phyloP scores from a whole-genome alignment of 2,113 vertebrate species.

The Centropristis striata region DNA sequence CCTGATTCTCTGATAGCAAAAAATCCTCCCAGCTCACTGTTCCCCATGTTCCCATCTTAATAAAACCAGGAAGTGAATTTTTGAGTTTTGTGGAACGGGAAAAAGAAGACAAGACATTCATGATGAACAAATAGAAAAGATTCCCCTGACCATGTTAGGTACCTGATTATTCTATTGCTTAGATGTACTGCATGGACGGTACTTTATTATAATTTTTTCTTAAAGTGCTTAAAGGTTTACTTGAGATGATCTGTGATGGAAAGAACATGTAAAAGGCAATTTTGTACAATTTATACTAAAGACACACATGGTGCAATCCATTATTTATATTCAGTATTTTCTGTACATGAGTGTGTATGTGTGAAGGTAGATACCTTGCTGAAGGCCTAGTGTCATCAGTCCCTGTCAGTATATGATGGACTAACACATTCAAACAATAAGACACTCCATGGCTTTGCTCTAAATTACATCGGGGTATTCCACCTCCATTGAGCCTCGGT shows the following conservation, averaged over 20 bases:
- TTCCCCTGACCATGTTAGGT: background rate
- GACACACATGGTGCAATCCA: conserved; percentile 35
- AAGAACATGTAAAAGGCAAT: conserved; percentile 42
- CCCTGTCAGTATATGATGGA: conserved; percentile 31
- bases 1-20: background rate
- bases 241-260: conserved; percentile 39
- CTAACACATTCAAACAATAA: conserved; percentile 42
- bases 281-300: conserved; percentile 56
- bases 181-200: conserved; percentile 15
- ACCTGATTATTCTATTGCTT: conserved; percentile 29
- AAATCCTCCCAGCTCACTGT: background rate
- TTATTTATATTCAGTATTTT: conserved; percentile 32
- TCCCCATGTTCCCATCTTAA: conserved; percentile 8
- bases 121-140: background rate
- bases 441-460: conserved; percentile 49
- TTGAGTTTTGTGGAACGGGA: background rate
- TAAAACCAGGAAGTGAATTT: conserved; percentile 18
- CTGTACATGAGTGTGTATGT: conserved; percentile 38
- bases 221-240: conserved; percentile 74
- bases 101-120: conserved; percentile 22
- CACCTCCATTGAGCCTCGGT: conserved; percentile 30
- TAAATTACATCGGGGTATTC: conserved; percentile 8
- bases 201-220: conserved; percentile 18
- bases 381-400: conserved; percentile 46
- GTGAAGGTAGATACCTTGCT: conserved; percentile 12